These are phyloP conservation scores for Cyclophora albipunctata DNA, from an alignment of 2,888 invertebrate species.

Conservation along the genomic window DNA sequence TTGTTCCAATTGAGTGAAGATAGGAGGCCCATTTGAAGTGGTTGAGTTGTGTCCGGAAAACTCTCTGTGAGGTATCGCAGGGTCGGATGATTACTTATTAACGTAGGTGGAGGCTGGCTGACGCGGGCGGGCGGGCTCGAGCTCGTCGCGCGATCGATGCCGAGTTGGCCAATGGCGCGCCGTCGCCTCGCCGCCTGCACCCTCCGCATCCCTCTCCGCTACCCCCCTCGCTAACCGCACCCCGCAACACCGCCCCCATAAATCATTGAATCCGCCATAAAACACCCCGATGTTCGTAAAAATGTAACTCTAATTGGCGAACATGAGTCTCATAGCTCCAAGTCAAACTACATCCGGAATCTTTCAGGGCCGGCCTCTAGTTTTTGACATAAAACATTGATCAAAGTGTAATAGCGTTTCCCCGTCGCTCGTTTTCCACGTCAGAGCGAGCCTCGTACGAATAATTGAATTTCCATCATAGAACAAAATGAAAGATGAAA, in stretches of 20 bases:
- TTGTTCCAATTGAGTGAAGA: constrained; percentile 67
- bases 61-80: constrained; percentile 70
- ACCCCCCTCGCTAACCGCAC: constrained; percentile 45
- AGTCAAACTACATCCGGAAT: constrained; percentile 50
- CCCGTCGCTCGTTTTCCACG: constrained; percentile 48
- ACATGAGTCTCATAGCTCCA: constrained; percentile 61
- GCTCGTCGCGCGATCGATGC: constrained; percentile 72
- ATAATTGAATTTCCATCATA: constrained; percentile 74
- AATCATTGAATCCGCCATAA: constrained; percentile 75
- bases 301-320: constrained; percentile 72
- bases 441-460: constrained; percentile 54
- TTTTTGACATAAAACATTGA: constrained; percentile 61
- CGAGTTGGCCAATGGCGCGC: constrained; percentile 71
- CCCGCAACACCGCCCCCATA: constrained; percentile 70
- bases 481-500: constrained; percentile 72
- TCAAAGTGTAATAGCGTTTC: constrained; percentile 57
- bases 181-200: constrained; percentile 55
- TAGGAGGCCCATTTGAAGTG: constrained; percentile 64
- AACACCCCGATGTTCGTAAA: constrained; percentile 72
- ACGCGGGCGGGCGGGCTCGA: constrained; percentile 67
- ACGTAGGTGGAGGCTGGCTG: constrained; percentile 73
- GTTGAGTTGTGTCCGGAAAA: constrained; percentile 68
- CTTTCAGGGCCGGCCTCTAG: constrained; percentile 39
- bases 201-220: constrained; percentile 61
- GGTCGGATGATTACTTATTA: constrained; percentile 75